Evolutionary conservation across 2,113 vertebrate genomes (phyloP).

Genomic region (Spea bombifrons): DNA sequence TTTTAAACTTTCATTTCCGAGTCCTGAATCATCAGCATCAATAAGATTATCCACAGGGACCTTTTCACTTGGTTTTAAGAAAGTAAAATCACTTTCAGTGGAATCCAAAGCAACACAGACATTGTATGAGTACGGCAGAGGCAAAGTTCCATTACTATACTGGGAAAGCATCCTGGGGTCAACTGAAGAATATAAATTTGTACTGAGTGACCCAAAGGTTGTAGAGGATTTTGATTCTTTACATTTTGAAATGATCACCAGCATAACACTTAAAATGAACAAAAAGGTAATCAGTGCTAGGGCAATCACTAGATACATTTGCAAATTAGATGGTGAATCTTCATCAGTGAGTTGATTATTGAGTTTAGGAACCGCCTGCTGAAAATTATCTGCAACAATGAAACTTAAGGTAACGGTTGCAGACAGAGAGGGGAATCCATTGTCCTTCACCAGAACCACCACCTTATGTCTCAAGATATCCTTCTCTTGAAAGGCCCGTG

Average conservation of each 20-base stretch:
- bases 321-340: slow-evolving; percentile 51
- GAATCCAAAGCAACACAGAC: slow-evolving; percentile 51
- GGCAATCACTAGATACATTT: slow-evolving; percentile 49
- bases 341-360: not conserved
- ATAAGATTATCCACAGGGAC: not conserved
- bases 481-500: not conserved
- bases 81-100: slow-evolving; percentile 57
- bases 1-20: slow-evolving; percentile 8
- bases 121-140: slow-evolving; percentile 58
- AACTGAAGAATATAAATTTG: slow-evolving; percentile 49
- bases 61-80: slow-evolving; percentile 31
- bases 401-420: slow-evolving; percentile 17
- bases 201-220: slow-evolving; percentile 43
- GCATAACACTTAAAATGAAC: slow-evolving; percentile 5
- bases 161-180: slow-evolving; percentile 46
- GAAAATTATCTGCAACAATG: slow-evolving; percentile 38
- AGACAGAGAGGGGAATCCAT: slow-evolving; percentile 50
- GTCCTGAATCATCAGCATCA: accelerated
- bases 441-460: slow-evolving; percentile 24
- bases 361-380: slow-evolving; percentile 45
- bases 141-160: slow-evolving; percentile 56
- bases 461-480: not conserved
- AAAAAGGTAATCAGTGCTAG: slow-evolving; percentile 11
- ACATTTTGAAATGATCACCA: slow-evolving; percentile 22
- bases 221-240: not conserved